Base-by-base conservation (phyloP, 2,888 invertebrate species). In the Odontocerum albicorne region DNA sequence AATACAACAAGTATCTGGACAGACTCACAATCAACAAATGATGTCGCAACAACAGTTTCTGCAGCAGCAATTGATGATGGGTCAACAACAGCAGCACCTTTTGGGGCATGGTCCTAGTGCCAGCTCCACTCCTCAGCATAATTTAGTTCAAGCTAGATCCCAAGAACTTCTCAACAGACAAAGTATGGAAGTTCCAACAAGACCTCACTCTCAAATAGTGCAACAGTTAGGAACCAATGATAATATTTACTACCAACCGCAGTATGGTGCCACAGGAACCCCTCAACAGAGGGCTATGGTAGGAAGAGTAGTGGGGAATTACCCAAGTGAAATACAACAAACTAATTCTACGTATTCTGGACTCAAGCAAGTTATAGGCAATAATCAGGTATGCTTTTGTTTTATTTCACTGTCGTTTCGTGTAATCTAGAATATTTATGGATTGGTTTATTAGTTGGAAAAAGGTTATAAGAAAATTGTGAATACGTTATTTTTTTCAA, bases 151-250 rank as follows among this genome's bases (percentile, higher is more conserved):
- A 16, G 74, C 78, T 2, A 72, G 82, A 62, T 81, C 83, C 3
- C 83, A 83, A 60, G 82, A 83, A 67, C 76, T 81, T 73, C 66
- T 82, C 42, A 64, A 66, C 2, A 70, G 75, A 4, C 69, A 72
- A 1, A 72, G 72, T 2, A 69, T 72, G 27, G 58, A 63, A 3
- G 66, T 73, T 19, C 70, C 68, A 0, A 43, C 47, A 6, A 74
- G 74, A 44, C 74, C 77, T 1, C 62, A 62, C 35, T 62, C 62
- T 12, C 62, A 62, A 38, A 63, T 78, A 4, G 77, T 77, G 4
- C 56, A 56, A n/a, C 58, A 59, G 32, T 22, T 61, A 39, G 50
- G 38, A 27, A 50, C 62, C 1, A 73, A 76, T 13, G 78, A 78
- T 62, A 74, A 75, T 1, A 61, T 78, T 15, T 78, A 78, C 64